A percentile compares a stretch with the other conserved stretches of the same genome.
Evolutionary conservation across 1,140 invertebrate species (phyloP).

Genomic region (Pseudomyrmex gracilis): DNA sequence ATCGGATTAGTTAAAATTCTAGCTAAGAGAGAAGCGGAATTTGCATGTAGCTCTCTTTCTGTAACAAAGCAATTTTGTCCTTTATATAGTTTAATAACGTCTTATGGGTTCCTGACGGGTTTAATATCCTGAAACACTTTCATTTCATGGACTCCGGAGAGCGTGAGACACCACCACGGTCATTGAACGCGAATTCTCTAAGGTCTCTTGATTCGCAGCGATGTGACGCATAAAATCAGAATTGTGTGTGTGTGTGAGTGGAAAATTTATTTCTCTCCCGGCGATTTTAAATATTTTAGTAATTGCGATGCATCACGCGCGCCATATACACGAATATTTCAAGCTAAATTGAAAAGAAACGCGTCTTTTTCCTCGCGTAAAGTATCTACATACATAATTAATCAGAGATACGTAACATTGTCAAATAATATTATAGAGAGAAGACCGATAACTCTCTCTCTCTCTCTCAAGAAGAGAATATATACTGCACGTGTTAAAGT

Average conservation of each 20-base stretch:
- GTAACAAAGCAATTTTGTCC: slow-evolving; percentile 46
- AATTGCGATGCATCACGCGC: neutral
- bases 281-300: slow-evolving; percentile 8
- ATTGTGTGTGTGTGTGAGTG: slow-evolving; percentile 15
- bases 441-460: slow-evolving; percentile 16
- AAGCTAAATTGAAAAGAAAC: neutral
- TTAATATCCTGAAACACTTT: slow-evolving; percentile 59
- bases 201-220: neutral
- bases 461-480: too few relatives aligned
- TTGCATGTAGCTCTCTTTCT: slow-evolving; percentile 19
- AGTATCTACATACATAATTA: neutral
- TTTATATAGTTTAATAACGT: slow-evolving; percentile 47
- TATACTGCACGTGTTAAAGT: slow-evolving; percentile 13
- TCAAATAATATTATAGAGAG: slow-evolving; percentile 25
- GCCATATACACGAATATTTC: neutral
- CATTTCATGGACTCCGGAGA: slow-evolving; percentile 46
- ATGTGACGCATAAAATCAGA: slow-evolving; percentile 26
- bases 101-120: slow-evolving; percentile 37
- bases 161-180: slow-evolving; percentile 7
- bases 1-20: slow-evolving; percentile 2
- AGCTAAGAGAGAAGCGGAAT: slow-evolving; percentile 29
- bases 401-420: slow-evolving; percentile 1
- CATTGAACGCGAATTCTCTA: slow-evolving; percentile 41
- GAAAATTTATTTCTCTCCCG: neutral
- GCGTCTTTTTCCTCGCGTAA: neutral